A percentile compares a stretch with the other conserved stretches of the same genome.
Conservation (phyloP, 2,113 vertebrate genomes). For the Saguinus imperator region DNA sequence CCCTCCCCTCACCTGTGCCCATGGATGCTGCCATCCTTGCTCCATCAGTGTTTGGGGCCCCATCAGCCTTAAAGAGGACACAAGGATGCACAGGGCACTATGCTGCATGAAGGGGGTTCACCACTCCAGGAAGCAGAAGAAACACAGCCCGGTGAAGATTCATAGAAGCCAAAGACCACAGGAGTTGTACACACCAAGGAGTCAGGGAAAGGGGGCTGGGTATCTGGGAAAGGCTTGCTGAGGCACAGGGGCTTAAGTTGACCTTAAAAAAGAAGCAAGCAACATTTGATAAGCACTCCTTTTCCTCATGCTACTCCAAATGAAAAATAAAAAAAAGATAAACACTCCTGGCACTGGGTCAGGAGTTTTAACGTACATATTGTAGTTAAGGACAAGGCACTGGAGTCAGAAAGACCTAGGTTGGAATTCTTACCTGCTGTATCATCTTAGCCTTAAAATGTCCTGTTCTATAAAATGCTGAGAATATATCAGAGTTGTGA, state of each 20-base stretch:
- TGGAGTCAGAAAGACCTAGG: not conserved
- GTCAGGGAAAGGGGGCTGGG: not conserved
- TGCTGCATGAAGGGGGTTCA: too few relatives aligned
- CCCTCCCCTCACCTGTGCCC: not conserved
- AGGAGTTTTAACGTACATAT: not conserved
- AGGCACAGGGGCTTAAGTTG: not conserved
- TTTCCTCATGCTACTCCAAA: too few relatives aligned
- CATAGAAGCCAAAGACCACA: not conserved
- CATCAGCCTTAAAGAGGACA: not conserved
- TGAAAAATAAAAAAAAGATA: too few relatives aligned
- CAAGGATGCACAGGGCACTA: not conserved
- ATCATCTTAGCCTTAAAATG: not conserved
- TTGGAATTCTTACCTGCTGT: not conserved
- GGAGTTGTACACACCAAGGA: not conserved
- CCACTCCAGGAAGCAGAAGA: not conserved
- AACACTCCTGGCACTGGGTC: too few relatives aligned
- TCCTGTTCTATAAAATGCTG: not conserved
- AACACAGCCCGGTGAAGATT: not conserved
- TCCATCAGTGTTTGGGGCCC: not conserved
- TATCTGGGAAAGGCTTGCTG: not conserved
- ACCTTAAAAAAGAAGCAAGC: not conserved
- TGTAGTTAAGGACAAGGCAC: too few relatives aligned
- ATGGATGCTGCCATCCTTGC: not conserved
- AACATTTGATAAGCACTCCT: not conserved
- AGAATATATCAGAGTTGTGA: not conserved